A percentile compares a stretch with the other conserved stretches of the same genome.
These are phyloP conservation scores for Blastobasis lacticolella DNA, from an alignment of 2,888 invertebrate genomes.

Conservation along the genomic window DNA sequence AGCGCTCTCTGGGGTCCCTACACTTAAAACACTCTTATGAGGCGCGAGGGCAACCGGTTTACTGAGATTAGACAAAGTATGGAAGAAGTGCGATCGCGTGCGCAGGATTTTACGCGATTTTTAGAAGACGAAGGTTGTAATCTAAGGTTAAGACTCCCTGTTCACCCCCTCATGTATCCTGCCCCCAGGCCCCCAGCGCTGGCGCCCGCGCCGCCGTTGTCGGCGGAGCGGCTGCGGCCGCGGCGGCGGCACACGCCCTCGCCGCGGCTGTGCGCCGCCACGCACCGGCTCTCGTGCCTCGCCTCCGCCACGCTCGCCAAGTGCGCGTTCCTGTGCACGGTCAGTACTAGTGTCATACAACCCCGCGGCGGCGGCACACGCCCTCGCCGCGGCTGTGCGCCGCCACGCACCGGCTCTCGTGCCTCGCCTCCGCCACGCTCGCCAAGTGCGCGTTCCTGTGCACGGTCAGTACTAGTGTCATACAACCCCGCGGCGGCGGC, in stretches of 20 bases:
- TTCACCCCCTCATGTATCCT: too few relatives aligned
- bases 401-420: constrained; percentile 89
- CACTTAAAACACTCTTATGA: too few relatives aligned
- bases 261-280: constrained; percentile 85
- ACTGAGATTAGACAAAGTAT: too few relatives aligned
- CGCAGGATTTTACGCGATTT: too few relatives aligned
- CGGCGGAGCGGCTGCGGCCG: constrained; percentile 1
- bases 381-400: constrained; percentile 79
- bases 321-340: constrained; percentile 93
- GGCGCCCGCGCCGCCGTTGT: too few relatives aligned
- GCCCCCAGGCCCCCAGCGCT: too few relatives aligned
- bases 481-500: constrained; percentile 37
- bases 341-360: too few relatives aligned
- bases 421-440: constrained; percentile 90
- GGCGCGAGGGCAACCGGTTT: too few relatives aligned
- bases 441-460: constrained; percentile 97
- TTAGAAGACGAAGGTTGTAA: too few relatives aligned
- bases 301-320: constrained; percentile 94
- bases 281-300: constrained; percentile 87
- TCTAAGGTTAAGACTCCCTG: too few relatives aligned
- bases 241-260: constrained; percentile 40
- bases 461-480: constrained; percentile 65
- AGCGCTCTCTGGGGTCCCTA: too few relatives aligned
- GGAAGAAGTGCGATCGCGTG: too few relatives aligned
- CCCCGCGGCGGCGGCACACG: constrained; percentile 37